Evolutionary conservation across 1,140 invertebrate species (phyloP).

Genomic region (Dendroctonus valens): DNA sequence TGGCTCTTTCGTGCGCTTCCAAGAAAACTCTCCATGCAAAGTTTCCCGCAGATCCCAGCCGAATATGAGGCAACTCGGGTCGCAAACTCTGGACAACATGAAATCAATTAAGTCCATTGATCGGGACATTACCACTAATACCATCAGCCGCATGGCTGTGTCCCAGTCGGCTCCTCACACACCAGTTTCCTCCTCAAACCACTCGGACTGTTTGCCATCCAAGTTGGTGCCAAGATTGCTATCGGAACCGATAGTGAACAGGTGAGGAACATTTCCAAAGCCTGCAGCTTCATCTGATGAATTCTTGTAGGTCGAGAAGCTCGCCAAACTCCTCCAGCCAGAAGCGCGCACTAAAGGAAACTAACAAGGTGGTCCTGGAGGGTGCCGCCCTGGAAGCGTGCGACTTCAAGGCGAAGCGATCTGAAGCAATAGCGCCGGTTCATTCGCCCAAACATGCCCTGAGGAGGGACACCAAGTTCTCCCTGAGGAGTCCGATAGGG

Average conservation of each 20-base stretch:
- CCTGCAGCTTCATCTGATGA: no score
- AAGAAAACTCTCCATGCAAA: not conserved
- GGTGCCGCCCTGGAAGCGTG: slow-evolving; percentile 2
- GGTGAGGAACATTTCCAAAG: slow-evolving; percentile 11
- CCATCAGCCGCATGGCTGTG: slow-evolving; percentile 41
- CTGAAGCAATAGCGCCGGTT: slow-evolving; percentile 39
- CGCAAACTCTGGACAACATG: slow-evolving; percentile 41
- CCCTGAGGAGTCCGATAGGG: slow-evolving; percentile 42
- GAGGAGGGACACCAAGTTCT: slow-evolving; percentile 45
- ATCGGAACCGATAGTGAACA: slow-evolving; percentile 46
- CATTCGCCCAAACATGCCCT: slow-evolving; percentile 44
- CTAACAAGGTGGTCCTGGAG: not conserved
- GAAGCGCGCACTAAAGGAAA: slow-evolving; percentile 14
- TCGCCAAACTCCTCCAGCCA: slow-evolving; percentile 14
- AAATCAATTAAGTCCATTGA: slow-evolving; percentile 44
- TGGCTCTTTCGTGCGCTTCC: not conserved
- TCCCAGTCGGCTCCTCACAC: slow-evolving; percentile 50
- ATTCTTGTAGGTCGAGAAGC: slow-evolving; percentile 23
- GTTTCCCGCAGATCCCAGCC: slow-evolving; percentile 45
- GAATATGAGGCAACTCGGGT: slow-evolving; percentile 49
- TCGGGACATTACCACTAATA: slow-evolving; percentile 39
- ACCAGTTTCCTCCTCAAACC: slow-evolving; percentile 43
- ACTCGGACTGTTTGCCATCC: slow-evolving; percentile 36
- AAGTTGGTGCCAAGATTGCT: slow-evolving; percentile 45
- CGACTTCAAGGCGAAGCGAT: slow-evolving; percentile 34